phyloP scores from a whole-genome alignment of 2,797 vertebrate genomes.

The Silurus lanzhouensis region DNA sequence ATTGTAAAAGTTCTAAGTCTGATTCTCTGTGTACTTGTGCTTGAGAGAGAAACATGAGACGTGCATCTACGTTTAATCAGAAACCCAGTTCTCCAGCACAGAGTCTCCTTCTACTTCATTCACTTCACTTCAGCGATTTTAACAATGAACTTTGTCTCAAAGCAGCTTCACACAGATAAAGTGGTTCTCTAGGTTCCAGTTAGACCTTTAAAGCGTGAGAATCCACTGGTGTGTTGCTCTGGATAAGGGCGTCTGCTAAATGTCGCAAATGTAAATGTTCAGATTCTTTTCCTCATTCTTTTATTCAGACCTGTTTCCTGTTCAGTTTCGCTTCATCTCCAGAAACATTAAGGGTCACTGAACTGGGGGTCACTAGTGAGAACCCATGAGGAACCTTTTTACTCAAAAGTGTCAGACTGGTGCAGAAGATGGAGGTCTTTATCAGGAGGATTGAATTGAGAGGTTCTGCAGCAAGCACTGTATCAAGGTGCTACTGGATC shows the following conservation, averaged over 20 bases:
- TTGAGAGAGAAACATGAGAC: neutral
- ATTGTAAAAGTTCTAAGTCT: too few species aligned
- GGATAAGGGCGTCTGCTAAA: too few species aligned
- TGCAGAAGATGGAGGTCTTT: neutral
- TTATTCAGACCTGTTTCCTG: neutral
- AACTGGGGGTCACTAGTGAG: too few species aligned
- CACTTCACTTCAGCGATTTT: too few species aligned
- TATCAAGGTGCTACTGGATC: neutral
- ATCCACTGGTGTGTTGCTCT: neutral
- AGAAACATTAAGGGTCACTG: neutral
- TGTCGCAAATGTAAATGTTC: neutral
- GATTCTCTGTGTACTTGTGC: neutral
- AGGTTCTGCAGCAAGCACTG: neutral
- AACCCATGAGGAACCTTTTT: neutral
- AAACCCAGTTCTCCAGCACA: too few species aligned
- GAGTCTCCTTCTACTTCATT: too few species aligned
- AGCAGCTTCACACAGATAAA: too few species aligned
- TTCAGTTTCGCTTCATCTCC: neutral
- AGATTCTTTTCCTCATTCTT: neutral
- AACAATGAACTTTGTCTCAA: too few species aligned
- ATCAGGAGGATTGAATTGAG: neutral
- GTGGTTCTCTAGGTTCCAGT: too few species aligned
- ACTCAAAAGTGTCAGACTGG: too few species aligned
- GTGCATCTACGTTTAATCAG: neutral
- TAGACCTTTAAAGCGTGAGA: too few species aligned